Percentiles rank a stretch among this genome's conserved stretches.
phyloP scores from a whole-genome alignment of 2,113 vertebrate genomes.

The Propithecus coquereli region DNA sequence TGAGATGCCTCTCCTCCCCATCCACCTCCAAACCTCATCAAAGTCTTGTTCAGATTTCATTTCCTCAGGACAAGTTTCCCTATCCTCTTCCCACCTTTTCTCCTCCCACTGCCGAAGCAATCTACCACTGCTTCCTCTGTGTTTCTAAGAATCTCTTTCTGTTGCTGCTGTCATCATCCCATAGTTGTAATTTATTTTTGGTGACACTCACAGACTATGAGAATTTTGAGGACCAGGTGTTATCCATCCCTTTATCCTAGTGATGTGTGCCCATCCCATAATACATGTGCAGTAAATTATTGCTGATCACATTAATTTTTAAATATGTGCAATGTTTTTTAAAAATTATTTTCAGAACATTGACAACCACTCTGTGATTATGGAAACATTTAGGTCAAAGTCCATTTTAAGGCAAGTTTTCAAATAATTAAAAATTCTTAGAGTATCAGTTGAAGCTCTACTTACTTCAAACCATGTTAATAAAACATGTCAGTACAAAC shows the following conservation, averaged over 20 bases:
- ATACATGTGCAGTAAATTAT: neutral
- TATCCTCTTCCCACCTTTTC: neutral
- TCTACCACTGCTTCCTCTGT: neutral
- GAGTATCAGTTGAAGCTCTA: neutral
- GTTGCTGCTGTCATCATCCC: neutral
- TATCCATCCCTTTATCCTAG: neutral
- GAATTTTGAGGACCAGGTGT: neutral
- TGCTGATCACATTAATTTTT: neutral
- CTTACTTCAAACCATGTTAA: constrained; percentile 31
- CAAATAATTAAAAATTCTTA: constrained; percentile 4
- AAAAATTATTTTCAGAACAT: neutral
- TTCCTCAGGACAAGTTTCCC: neutral
- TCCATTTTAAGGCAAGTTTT: constrained; percentile 20
- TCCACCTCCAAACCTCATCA: neutral
- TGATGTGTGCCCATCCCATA: neutral
- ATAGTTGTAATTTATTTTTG: neutral
- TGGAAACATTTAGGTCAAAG: neutral
- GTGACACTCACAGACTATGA: neutral
- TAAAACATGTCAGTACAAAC: neutral
- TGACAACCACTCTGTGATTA: neutral
- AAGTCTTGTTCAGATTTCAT: neutral
- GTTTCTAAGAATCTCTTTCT: neutral
- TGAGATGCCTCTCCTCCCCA: neutral
- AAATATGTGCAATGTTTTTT: neutral
- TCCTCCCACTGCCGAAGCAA: neutral